A percentile compares a stretch with the other conserved stretches of the same genome.
These are phyloP conservation scores for Ichneumon xanthorius DNA, from an alignment of 2,888 invertebrate species.

Conservation along the genomic window DNA sequence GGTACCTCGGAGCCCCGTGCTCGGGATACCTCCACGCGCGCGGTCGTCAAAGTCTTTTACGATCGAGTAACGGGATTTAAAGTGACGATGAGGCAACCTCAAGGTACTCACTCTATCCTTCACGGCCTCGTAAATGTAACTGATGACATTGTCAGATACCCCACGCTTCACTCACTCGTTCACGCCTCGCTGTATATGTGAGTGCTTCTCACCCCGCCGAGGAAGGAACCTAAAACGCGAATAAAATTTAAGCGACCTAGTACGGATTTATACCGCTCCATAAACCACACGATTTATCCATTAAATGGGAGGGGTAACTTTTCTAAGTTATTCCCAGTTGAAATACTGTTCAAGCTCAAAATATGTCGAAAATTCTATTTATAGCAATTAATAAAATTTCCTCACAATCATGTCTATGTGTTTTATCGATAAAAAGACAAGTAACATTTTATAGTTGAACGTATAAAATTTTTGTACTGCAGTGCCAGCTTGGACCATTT, in stretches of 20 bases:
- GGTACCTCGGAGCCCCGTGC: constrained; percentile 51
- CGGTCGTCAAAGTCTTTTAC: constrained; percentile 85
- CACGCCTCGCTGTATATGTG: constrained; percentile 47
- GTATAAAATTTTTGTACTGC: background rate
- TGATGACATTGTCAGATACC: constrained; percentile 84
- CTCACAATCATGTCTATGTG: background rate
- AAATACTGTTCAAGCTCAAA: background rate
- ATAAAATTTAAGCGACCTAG: constrained; percentile 51
- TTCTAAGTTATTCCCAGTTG: background rate
- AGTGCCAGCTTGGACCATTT: constrained; percentile 1
- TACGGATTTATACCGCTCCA: constrained; percentile 26
- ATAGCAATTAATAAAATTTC: background rate
- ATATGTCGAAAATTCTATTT: background rate
- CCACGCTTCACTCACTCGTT: constrained; percentile 75
- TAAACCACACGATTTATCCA: background rate
- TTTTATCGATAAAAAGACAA: background rate
- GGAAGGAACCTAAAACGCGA: constrained; percentile 60
- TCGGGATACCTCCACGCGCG: constrained; percentile 70
- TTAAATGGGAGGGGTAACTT: background rate
- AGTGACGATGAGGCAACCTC: constrained; percentile 85
- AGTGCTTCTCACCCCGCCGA: constrained; percentile 65
- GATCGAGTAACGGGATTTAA: constrained; percentile 85
- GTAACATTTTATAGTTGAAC: background rate
- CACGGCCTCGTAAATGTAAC: constrained; percentile 85
- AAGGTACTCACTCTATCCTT: constrained; percentile 84